These are phyloP conservation scores for Ramphastos sulfuratus DNA, from an alignment of 2,113 vertebrate genomes.

Conservation along the genomic window DNA sequence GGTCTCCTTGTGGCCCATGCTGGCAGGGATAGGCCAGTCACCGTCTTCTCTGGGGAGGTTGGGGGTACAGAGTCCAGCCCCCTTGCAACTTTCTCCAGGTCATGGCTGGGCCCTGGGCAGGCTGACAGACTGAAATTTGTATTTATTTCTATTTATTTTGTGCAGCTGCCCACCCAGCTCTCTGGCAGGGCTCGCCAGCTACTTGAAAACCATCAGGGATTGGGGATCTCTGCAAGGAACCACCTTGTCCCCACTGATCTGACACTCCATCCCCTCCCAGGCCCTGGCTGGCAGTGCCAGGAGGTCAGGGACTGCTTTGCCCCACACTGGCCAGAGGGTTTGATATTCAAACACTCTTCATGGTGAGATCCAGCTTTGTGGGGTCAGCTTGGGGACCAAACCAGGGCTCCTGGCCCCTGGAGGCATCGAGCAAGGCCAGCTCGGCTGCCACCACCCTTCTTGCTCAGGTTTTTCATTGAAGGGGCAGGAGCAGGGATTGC, in stretches of 20 bases:
- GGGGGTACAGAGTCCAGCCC: background rate
- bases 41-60: background rate
- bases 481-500: background rate
- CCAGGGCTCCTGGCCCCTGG: background rate
- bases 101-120: rapidly evolving
- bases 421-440: background rate
- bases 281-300: background rate
- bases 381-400: background rate
- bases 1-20: background rate
- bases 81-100: too few relatives aligned
- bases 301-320: background rate
- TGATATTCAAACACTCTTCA: background rate
- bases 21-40: background rate
- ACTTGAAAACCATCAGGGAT: conserved; percentile 20
- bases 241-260: background rate
- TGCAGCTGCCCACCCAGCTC: background rate
- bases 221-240: background rate
- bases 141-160: conserved; percentile 64
- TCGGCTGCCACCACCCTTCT: background rate
- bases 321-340: background rate
- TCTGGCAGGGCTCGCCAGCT: background rate
- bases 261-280: background rate
- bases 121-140: background rate
- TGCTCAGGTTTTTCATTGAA: background rate
- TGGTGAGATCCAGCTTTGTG: background rate